Base-by-base conservation (phyloP, 2,888 invertebrate genomes). In the Lycophotia porphyrea region DNA sequence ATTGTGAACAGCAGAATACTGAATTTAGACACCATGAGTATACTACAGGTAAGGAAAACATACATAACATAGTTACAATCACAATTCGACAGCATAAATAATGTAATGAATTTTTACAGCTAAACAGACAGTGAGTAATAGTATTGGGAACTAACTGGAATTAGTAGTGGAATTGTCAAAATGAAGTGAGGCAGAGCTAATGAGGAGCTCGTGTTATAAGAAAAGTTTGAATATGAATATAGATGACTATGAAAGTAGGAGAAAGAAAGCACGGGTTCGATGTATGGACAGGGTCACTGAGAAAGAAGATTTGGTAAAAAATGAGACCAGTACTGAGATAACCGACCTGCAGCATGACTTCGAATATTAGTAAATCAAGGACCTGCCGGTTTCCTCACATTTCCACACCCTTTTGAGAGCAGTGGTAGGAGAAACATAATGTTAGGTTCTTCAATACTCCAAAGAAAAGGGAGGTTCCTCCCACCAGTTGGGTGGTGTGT, bases 1-100 rank as follows among this genome's bases (percentile, higher is more conserved):
- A 97, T 88, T 90, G 89, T 84, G 86, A 91, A 75, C 96, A 96
- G 66, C 94, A 95, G 68, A 91, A 92, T 78, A 87, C 90, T 2
- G 93, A 93, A 68, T 61, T 92, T 0, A 90, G 88, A 73, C 88
- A 91, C 36, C 91, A 92, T 88, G 71, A 84, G 1, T 79, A 89
- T 39, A 95, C 95, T 4, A 93, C 94, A 80, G 91, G 95, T 95
- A 85, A 88, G 82, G 5, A 36, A 13, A 36, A 36, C 7, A n/a
- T 39, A 1, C 24, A 3, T 11, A 36, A 24, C 34, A 61, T 24
- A 52, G 49, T n/a, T 11, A 21, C 31, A 21, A 34, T 31, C 13
- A 61, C 9, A 36, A 4, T 60, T 24, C 36, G 24, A 61, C 36
- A 13, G 15, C 13, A 24, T 24, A 13, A 21, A 11, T 5, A 34